phyloP scores from a whole-genome alignment of 2,888 invertebrate species.

The Nowickia ferox region DNA sequence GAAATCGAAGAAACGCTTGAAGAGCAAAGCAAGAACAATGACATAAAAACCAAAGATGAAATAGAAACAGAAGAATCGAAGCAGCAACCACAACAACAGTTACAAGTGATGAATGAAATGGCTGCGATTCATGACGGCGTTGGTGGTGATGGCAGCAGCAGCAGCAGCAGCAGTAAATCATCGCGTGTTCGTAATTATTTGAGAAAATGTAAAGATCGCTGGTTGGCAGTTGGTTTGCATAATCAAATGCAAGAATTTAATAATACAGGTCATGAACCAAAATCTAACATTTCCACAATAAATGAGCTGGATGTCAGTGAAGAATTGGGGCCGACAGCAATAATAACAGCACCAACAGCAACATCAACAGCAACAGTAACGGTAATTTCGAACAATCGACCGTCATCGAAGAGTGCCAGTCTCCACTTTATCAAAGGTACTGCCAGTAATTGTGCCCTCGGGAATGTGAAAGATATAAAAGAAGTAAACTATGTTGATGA shows the following conservation, averaged over 20 bases:
- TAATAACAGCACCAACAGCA: neutral
- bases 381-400: conserved; percentile 40
- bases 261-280: conserved; percentile 62
- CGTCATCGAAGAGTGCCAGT: conserved; percentile 29
- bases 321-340: conserved; percentile 30
- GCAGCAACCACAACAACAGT: conserved; percentile 32
- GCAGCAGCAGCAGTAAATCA: conserved; percentile 78
- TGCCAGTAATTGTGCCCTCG: conserved; percentile 49
- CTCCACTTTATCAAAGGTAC: conserved; percentile 18
- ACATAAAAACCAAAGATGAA: conserved; percentile 55
- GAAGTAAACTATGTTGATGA: conserved; percentile 38
- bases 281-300: conserved; percentile 54
- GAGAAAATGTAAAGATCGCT: conserved; percentile 82
- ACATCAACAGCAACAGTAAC: conserved; percentile 40
- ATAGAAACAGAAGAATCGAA: conserved; percentile 48
- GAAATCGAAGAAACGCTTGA: conserved; percentile 69
- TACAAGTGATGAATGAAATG: conserved; percentile 53
- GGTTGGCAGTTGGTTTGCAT: conserved; percentile 79
- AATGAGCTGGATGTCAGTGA: conserved; percentile 60
- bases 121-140: conserved; percentile 74
- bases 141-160: conserved; percentile 68
- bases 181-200: conserved; percentile 83
- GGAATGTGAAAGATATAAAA: conserved; percentile 29
- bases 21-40: conserved; percentile 34
- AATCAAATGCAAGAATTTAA: conserved; percentile 69